A percentile compares a stretch with the other conserved stretches of the same genome.
Evolutionary conservation across 1,140 invertebrate genomes (phyloP).

Genomic region (Paramacrobiotus metropolitanus): DNA sequence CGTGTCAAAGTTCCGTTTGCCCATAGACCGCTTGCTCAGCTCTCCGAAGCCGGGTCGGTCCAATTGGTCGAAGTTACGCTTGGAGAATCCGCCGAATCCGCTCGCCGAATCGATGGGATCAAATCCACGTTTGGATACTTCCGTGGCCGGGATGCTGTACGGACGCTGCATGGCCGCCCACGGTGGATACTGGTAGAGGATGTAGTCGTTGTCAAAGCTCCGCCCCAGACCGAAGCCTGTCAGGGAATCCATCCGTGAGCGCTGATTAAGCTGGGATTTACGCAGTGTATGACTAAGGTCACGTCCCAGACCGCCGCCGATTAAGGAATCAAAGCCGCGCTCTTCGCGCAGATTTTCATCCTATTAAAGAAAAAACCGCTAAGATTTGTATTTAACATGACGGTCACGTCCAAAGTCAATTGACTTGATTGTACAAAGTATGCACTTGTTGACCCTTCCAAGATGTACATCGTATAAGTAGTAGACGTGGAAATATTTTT

Average conservation of each 20-base stretch:
- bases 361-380: not conserved
- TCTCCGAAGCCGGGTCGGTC: slow-evolving; percentile 33
- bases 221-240: not conserved
- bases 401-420: too few species aligned
- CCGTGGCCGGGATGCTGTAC: not conserved
- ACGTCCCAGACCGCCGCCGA: slow-evolving; percentile 1
- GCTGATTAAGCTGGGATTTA: not conserved
- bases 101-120: slow-evolving; percentile 27
- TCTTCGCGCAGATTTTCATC: not conserved
- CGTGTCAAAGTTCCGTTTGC: slow-evolving; percentile 35
- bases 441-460: too few species aligned
- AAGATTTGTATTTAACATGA: too few species aligned
- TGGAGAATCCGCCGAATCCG: slow-evolving; percentile 22
- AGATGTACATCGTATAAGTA: too few species aligned
- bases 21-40: slow-evolving; percentile 25
- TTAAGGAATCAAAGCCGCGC: not conserved
- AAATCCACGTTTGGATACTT: slow-evolving; percentile 22
- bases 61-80: slow-evolving; percentile 36
- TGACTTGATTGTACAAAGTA: too few species aligned
- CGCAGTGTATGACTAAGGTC: not conserved
- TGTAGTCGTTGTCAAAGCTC: slow-evolving; percentile 3
- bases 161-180: not conserved
- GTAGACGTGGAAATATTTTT: too few species aligned
- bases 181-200: not conserved
- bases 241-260: not conserved